phyloP scores from a whole-genome alignment of 1,140 invertebrate genomes.

The Popillia japonica region DNA sequence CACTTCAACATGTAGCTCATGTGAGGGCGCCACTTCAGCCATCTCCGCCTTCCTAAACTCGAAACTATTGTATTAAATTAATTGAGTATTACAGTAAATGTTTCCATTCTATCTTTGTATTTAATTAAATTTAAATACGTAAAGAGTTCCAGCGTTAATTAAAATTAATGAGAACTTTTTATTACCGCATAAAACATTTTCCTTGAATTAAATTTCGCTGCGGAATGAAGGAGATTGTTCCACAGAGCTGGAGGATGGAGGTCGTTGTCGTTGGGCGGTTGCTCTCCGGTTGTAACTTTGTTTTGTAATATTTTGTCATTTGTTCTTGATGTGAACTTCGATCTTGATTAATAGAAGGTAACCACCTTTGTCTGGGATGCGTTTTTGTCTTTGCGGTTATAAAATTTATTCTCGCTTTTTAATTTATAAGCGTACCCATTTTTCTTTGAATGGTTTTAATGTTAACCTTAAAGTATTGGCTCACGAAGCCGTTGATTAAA shows the following conservation, averaged over 20 bases:
- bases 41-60: slow-evolving; percentile 25
- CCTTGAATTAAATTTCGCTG: slow-evolving; percentile 36
- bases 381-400: too few species aligned
- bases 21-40: slow-evolving; percentile 32
- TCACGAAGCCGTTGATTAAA: too few species aligned
- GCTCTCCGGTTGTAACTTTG: slow-evolving; percentile 27
- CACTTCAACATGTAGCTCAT: background rate
- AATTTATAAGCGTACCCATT: too few species aligned
- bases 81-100: slow-evolving; percentile 48
- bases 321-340: slow-evolving; percentile 6
- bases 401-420: too few species aligned
- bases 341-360: background rate
- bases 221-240: background rate
- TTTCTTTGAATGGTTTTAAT: too few species aligned
- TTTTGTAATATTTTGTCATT: slow-evolving; percentile 23
- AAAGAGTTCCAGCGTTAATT: slow-evolving; percentile 35
- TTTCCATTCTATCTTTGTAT: slow-evolving; percentile 47
- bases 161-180: slow-evolving; percentile 40
- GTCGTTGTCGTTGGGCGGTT: slow-evolving; percentile 21
- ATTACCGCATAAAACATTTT: slow-evolving; percentile 40
- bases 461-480: too few species aligned
- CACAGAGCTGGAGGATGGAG: background rate
- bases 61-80: slow-evolving; percentile 47
- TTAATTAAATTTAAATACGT: slow-evolving; percentile 41
- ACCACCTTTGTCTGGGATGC: too few species aligned